These are phyloP conservation scores for Ceyx margarethae DNA, from an alignment of 2,113 vertebrate genomes.

Conservation along the genomic window DNA sequence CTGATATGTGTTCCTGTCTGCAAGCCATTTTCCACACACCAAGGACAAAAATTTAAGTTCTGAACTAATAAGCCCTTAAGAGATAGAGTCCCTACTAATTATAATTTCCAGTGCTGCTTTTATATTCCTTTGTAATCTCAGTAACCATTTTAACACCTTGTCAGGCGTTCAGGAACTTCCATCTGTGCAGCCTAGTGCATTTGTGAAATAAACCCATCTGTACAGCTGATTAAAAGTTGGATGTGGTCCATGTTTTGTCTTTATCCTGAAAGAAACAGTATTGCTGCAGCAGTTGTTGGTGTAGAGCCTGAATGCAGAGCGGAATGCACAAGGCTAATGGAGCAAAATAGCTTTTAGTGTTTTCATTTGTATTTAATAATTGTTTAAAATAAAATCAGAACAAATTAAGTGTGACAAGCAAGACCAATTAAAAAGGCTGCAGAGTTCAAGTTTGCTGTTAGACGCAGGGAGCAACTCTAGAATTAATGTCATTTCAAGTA, in stretches of 20 bases:
- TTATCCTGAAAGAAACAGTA: slow-evolving; percentile 72
- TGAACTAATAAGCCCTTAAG: slow-evolving; percentile 73
- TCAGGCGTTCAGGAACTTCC: slow-evolving; percentile 80
- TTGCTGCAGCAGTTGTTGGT: slow-evolving; percentile 68
- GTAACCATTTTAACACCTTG: slow-evolving; percentile 83
- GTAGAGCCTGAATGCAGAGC: slow-evolving; percentile 42
- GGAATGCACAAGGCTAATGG: slow-evolving; percentile 52
- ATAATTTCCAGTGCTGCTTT: slow-evolving; percentile 73
- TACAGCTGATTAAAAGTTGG: slow-evolving; percentile 84
- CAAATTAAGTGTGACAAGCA: slow-evolving; percentile 58
- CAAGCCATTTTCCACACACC: slow-evolving; percentile 42
- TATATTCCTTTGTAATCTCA: slow-evolving; percentile 79
- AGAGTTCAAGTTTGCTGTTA: slow-evolving; percentile 23
- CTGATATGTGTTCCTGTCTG: slow-evolving; percentile 16
- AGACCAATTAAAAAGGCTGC: slow-evolving; percentile 51
- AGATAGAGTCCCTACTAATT: slow-evolving; percentile 71
- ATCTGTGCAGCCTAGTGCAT: slow-evolving; percentile 78
- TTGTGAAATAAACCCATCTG: slow-evolving; percentile 86
- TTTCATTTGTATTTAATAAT: slow-evolving; percentile 69
- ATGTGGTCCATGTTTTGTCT: slow-evolving; percentile 77
- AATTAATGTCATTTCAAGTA: slow-evolving; percentile 22
- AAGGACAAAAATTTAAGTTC: slow-evolving; percentile 73
- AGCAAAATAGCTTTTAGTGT: slow-evolving; percentile 62
- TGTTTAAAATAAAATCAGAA: slow-evolving; percentile 67
- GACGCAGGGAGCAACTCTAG: not conserved